Conservation (phyloP, 2,888 invertebrate species). For the Tubulanus polymorphus region DNA sequence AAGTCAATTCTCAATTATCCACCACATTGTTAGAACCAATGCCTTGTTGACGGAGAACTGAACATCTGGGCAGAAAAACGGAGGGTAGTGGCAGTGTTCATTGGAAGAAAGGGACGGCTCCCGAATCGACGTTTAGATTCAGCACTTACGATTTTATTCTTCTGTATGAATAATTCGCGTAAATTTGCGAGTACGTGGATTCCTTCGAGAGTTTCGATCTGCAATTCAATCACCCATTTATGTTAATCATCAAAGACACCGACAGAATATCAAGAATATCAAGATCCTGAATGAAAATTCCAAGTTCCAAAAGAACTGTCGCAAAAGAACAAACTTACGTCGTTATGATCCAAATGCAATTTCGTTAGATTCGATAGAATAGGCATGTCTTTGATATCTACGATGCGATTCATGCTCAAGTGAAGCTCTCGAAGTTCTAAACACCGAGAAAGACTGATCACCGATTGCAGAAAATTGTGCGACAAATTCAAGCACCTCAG, state of each 20-base stretch:
- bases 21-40: too few species aligned
- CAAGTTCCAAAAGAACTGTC: background rate
- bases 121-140: slow-evolving; percentile 40
- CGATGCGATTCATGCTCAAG: slow-evolving; percentile 37
- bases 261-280: background rate
- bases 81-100: too few species aligned
- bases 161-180: slow-evolving; percentile 37
- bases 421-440: slow-evolving; percentile 31
- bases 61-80: too few species aligned
- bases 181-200: slow-evolving; percentile 35
- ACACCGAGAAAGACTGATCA: slow-evolving; percentile 28
- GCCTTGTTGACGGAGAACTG: too few species aligned
- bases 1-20: too few species aligned
- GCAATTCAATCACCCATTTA: too few species aligned
- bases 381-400: slow-evolving; percentile 35
- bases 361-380: slow-evolving; percentile 32
- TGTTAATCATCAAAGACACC: background rate
- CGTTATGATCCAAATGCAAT: slow-evolving; percentile 40
- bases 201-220: slow-evolving; percentile 39
- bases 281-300: too few species aligned
- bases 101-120: slow-evolving; percentile 35
- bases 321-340: slow-evolving; percentile 21
- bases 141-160: slow-evolving; percentile 35
- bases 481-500: slow-evolving; percentile 36
- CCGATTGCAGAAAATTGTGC: slow-evolving; percentile 33